These are phyloP conservation scores for Cephus pulcher DNA, from an alignment of 2,888 invertebrate species.

Conservation along the genomic window DNA sequence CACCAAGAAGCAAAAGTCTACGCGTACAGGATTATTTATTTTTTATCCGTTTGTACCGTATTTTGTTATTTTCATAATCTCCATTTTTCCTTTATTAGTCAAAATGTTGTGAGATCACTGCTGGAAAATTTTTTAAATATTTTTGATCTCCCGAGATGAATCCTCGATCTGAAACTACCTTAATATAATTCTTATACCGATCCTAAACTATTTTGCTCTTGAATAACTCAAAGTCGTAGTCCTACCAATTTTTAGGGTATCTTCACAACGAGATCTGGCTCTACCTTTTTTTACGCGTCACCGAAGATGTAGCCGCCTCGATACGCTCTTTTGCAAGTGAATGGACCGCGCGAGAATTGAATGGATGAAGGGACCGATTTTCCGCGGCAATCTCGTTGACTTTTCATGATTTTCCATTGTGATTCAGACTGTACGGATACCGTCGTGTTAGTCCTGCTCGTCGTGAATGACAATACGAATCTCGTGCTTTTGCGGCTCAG, in stretches of 20 bases:
- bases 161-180: not conserved
- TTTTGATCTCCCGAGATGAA: not conserved
- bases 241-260: not conserved
- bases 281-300: not conserved
- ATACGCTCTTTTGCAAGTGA: slow-evolving; percentile 44
- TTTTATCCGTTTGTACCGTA: not conserved
- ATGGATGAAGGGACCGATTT: slow-evolving; percentile 31
- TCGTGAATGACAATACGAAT: slow-evolving; percentile 12
- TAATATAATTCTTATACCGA: not conserved
- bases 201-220: slow-evolving; percentile 45
- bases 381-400: slow-evolving; percentile 48
- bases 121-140: not conserved
- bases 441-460: slow-evolving; percentile 7
- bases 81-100: not conserved
- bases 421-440: slow-evolving; percentile 9
- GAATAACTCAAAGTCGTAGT: slow-evolving; percentile 46
- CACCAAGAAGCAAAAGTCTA: not conserved
- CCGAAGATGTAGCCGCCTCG: not conserved
- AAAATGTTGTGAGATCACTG: not conserved
- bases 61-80: not conserved
- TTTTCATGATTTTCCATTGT: slow-evolving; percentile 43
- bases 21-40: slow-evolving; percentile 9
- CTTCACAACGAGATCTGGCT: not conserved
- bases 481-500: slow-evolving; percentile 11
- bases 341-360: slow-evolving; percentile 29